Conservation (phyloP, 2,113 vertebrate genomes). For the Tamias sibiricus region DNA sequence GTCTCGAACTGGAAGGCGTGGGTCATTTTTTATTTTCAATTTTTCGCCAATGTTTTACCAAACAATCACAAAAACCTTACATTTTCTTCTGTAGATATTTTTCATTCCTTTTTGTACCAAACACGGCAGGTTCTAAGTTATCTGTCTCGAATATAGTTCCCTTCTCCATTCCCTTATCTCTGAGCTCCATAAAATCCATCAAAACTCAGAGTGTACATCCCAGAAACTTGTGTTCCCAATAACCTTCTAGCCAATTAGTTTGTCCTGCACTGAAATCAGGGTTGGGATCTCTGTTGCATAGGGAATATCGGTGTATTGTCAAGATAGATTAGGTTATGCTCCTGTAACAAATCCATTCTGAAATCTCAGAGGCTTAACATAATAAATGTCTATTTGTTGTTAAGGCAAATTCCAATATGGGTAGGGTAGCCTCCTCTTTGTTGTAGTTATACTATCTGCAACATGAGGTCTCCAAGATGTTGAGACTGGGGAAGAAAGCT, state of each 20-base stretch:
- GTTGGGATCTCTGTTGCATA: neutral
- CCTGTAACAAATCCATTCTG: neutral
- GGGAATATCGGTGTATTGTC: neutral
- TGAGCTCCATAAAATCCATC: neutral
- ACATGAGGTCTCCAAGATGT: neutral
- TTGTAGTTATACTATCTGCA: neutral
- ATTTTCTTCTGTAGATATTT: neutral
- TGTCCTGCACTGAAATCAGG: neutral
- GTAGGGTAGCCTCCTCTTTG: neutral
- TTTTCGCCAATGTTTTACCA: neutral
- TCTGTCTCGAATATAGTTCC: neutral
- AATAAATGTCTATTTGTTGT: neutral
- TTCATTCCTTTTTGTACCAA: neutral
- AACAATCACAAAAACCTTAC: neutral
- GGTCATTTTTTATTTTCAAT: neutral
- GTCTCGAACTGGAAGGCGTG: neutral
- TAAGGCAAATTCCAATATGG: neutral
- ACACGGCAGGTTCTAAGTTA: neutral
- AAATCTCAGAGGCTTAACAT: neutral
- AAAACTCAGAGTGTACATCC: neutral
- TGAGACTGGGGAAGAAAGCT: neutral
- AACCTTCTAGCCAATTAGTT: neutral
- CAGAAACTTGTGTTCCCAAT: neutral
- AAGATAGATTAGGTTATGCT: neutral
- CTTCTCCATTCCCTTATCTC: neutral